phyloP scores from a whole-genome alignment of 2,888 invertebrate species.

The Anthophora plumipes region DNA sequence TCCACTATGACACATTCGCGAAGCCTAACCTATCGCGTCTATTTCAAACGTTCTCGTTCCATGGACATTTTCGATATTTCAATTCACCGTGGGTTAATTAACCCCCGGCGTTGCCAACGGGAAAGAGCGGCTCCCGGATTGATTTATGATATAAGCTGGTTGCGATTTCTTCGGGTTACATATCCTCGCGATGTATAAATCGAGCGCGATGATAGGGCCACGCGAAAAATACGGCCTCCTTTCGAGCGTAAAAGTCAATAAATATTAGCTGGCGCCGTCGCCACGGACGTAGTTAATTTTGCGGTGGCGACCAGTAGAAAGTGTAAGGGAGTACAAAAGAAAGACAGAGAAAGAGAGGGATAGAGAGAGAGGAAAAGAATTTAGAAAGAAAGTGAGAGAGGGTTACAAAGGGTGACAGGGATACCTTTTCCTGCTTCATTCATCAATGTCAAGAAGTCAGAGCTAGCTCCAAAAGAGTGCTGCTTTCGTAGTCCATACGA shows the following conservation, averaged over 20 bases:
- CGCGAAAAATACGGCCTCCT: slow-evolving; percentile 20
- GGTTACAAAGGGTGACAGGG: slow-evolving; percentile 55
- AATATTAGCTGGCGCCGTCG: slow-evolving; percentile 44
- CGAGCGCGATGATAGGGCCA: slow-evolving; percentile 14
- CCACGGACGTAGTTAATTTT: slow-evolving; percentile 47
- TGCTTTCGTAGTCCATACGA: slow-evolving; percentile 52
- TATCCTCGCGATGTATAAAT: slow-evolving; percentile 13
- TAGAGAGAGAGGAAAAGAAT: neutral
- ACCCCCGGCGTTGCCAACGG: neutral
- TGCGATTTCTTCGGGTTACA: slow-evolving; percentile 25
- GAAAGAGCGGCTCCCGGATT: neutral
- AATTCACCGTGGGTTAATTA: slow-evolving; percentile 25
- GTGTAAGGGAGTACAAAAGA: too few relatives aligned
- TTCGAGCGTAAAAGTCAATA: slow-evolving; percentile 45
- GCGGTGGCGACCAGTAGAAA: neutral
- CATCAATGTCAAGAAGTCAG: slow-evolving; percentile 78
- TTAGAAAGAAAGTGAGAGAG: slow-evolving; percentile 42
- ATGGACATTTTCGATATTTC: slow-evolving; percentile 6
- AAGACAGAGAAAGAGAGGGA: neutral
- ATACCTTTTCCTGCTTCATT: slow-evolving; percentile 80
- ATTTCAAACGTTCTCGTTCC: neutral
- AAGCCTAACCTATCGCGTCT: neutral
- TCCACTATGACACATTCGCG: neutral
- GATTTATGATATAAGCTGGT: slow-evolving; percentile 25
- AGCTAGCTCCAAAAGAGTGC: slow-evolving; percentile 51